Evolutionary conservation across 1,140 invertebrate species (phyloP).

Genomic region (Amyelois transitella): DNA sequence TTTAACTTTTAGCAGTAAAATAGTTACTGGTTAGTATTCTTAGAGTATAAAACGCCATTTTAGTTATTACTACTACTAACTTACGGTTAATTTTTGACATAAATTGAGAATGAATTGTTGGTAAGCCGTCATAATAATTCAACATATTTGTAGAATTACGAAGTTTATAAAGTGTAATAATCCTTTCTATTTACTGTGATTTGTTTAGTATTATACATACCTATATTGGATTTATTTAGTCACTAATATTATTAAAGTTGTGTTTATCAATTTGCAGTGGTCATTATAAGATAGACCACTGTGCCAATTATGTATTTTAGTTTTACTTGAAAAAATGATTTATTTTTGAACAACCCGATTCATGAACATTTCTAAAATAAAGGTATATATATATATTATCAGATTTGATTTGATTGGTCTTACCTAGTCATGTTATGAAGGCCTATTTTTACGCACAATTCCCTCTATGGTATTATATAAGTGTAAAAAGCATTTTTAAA

Average conservation of each 20-base stretch:
- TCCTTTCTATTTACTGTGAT: slow-evolving; percentile 57
- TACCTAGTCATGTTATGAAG: slow-evolving; percentile 65
- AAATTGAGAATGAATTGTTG: slow-evolving; percentile 17
- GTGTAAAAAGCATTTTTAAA: slow-evolving; percentile 12
- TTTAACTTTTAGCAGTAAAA: slow-evolving; percentile 44
- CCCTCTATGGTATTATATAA: background rate
- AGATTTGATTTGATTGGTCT: slow-evolving; percentile 42
- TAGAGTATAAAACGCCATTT: slow-evolving; percentile 26
- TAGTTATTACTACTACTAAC: slow-evolving; percentile 19
- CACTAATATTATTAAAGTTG: slow-evolving; percentile 3
- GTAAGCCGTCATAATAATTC: slow-evolving; percentile 34
- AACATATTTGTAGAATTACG: slow-evolving; percentile 28
- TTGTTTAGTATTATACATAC: slow-evolving; percentile 53
- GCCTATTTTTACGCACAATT: slow-evolving; percentile 30
- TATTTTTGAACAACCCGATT: background rate
- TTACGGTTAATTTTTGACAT: slow-evolving; percentile 13
- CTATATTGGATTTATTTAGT: slow-evolving; percentile 15
- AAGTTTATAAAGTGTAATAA: slow-evolving; percentile 25
- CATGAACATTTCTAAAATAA: too few species aligned
- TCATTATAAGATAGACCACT: background rate
- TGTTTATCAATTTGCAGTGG: background rate
- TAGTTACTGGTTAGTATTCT: slow-evolving; percentile 39
- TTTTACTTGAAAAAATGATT: background rate
- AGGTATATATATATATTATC: background rate
- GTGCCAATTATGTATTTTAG: background rate